A percentile compares a stretch with the other conserved stretches of the same genome.
Evolutionary conservation across 2,888 invertebrate species (phyloP).

Genomic region (Drosophila mulleri): DNA sequence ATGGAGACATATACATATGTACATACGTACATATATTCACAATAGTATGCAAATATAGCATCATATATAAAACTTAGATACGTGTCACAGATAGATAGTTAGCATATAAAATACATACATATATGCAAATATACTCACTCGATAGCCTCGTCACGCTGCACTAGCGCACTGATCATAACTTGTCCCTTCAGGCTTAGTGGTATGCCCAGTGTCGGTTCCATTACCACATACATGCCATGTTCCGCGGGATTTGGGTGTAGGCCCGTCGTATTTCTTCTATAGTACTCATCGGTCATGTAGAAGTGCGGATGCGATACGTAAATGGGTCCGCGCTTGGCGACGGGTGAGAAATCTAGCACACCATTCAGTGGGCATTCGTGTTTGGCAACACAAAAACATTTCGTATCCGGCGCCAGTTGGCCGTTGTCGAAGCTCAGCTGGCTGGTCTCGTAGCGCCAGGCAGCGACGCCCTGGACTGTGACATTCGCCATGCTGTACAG

Average conservation of each 20-base stretch:
- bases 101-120: too few species aligned
- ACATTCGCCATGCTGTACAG: constrained; percentile 66
- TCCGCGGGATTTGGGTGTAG: constrained; percentile 87
- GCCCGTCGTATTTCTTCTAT: constrained; percentile 88
- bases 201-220: constrained; percentile 92
- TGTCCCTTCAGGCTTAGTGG: constrained; percentile 90
- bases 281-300: constrained; percentile 89
- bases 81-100: not conserved
- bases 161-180: constrained; percentile 89
- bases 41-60: not conserved
- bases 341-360: constrained; percentile 89
- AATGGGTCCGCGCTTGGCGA: constrained; percentile 91
- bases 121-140: constrained; percentile 85
- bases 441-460: constrained; percentile 86
- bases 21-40: not conserved
- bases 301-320: constrained; percentile 93
- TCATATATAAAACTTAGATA: not conserved
- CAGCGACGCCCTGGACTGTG: constrained; percentile 70
- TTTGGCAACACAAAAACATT: constrained; percentile 88
- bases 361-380: constrained; percentile 86
- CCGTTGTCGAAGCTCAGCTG: constrained; percentile 90
- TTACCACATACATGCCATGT: constrained; percentile 88
- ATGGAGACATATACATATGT: not conserved
- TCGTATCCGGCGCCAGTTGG: constrained; percentile 86
- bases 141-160: constrained; percentile 86